Conservation (phyloP, 2,888 invertebrate species). For the Caenorhabditis sp. region DNA sequence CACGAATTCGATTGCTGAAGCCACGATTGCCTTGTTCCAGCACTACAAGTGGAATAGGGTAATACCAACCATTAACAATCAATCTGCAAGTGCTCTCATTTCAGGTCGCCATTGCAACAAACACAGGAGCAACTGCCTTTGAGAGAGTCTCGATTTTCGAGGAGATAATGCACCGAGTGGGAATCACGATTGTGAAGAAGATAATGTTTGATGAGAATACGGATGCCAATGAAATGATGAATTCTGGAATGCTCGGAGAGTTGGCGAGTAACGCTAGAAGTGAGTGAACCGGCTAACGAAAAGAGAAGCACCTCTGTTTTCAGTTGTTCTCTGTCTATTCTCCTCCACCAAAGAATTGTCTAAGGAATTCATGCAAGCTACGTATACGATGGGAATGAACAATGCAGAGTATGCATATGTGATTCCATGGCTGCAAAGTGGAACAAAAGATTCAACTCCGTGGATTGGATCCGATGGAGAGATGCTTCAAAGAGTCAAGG, state of each 20-base stretch:
- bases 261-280: conserved; percentile 79
- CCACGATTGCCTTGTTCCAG: conserved; percentile 75
- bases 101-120: conserved; percentile 81
- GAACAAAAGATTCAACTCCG: conserved; percentile 73
- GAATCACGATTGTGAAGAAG: conserved; percentile 78
- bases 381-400: conserved; percentile 72
- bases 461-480: conserved; percentile 81
- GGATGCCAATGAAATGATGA: conserved; percentile 77
- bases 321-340: conserved; percentile 81
- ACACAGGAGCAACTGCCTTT: conserved; percentile 79
- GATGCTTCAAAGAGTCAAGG: conserved; percentile 79
- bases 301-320: conserved; percentile 23
- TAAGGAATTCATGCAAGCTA: conserved; percentile 82
- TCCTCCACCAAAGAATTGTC: conserved; percentile 81
- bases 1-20: conserved; percentile 80
- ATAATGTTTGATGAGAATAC: conserved; percentile 80
- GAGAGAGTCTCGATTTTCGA: conserved; percentile 79
- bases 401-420: conserved; percentile 80
- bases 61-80: too few relatives aligned
- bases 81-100: not conserved
- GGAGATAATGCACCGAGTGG: conserved; percentile 77
- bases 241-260: conserved; percentile 76
- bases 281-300: conserved; percentile 21
- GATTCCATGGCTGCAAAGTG: conserved; percentile 80
- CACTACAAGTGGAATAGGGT: conserved; percentile 81